Evolutionary conservation across 2,113 vertebrate genomes (phyloP).

Genomic region (Strix uralensis): DNA sequence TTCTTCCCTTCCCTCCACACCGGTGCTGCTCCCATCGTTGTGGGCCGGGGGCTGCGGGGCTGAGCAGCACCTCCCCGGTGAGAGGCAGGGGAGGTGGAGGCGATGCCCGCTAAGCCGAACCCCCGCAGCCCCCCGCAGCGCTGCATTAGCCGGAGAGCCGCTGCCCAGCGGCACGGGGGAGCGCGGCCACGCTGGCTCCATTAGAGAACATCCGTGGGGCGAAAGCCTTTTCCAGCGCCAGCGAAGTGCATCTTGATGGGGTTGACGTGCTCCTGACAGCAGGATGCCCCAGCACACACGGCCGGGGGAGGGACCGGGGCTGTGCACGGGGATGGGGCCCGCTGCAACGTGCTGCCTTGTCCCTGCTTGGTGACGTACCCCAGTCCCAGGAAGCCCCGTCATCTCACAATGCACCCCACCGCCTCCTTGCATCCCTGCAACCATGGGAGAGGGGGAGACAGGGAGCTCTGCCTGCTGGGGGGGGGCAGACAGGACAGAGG

Average conservation of each 20-base stretch:
- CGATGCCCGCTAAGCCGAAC: background rate
- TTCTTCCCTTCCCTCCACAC: background rate
- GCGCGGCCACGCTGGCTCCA: background rate
- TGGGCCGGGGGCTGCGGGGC: background rate
- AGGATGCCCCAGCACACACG: accelerated
- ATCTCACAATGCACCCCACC: accelerated
- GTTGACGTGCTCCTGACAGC: background rate
- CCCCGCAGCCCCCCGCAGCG: background rate
- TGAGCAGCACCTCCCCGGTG: background rate
- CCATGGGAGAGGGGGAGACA: background rate
- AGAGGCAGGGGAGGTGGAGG: background rate
- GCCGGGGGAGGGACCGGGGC: accelerated
- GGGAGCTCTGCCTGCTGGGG: no score
- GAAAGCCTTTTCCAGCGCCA: background rate
- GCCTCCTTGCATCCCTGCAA: background rate
- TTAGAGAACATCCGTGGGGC: background rate
- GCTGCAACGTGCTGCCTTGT: background rate
- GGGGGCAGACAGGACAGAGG: background rate
- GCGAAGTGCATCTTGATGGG: background rate
- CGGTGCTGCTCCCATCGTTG: accelerated
- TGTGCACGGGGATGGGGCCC: background rate
- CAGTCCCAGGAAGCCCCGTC: background rate
- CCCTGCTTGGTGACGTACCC: accelerated
- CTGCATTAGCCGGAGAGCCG: background rate
- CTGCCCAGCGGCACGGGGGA: background rate